Base-by-base conservation (phyloP, 2,113 vertebrate genomes). In the Halichoerus grypus region DNA sequence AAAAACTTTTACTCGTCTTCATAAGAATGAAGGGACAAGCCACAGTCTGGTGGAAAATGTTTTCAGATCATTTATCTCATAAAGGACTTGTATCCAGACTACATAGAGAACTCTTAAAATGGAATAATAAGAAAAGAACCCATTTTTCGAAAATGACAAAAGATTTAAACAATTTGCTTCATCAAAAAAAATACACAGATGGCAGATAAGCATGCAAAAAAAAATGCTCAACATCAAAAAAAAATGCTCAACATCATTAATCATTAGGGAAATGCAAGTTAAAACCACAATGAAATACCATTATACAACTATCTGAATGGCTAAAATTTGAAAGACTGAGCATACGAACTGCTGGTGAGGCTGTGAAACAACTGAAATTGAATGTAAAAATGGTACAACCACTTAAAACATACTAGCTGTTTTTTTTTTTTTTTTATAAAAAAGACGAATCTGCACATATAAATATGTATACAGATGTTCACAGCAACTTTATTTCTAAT, bases 81-180 rank as follows among this genome's bases (percentile, higher is more conserved):
- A 53, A 79, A 91, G 31, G 24, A 72, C n/a, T 63, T 94, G 10
- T 94, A 76, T 83, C 46, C n/a, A 83, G 55, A 18, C 16, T 53
- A 26, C 61, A 49, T 69, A 85, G 80, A 77, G 51, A 92, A 42
- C 28, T 83, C 10, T 95, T 76, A 88, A 92, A 83, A 84, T 92
- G n/a, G 16, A 92, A 67, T 93, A 67, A 83, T 77, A 67, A 69
- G 26, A 61, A 92, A 96, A 91, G 31, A 91, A 59, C 31, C 36
- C 19, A 63, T 8, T 95, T 95, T 67, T 76, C 42, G 72, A 88
- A 57, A 95, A 36, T 63, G 42, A 31, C 22, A 59, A 46, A 91
- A 94, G 26, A 95, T 69, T 84, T 36, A 31, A 81, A 88, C 53
- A 77, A 5, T 84, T 13, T 63, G 1, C 51, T 88, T 69, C 84